Evolutionary conservation across 2,888 invertebrate genomes (phyloP), one percentile per base, ranked within the genome.

Genomic region (Campoletis raptor): DNA sequence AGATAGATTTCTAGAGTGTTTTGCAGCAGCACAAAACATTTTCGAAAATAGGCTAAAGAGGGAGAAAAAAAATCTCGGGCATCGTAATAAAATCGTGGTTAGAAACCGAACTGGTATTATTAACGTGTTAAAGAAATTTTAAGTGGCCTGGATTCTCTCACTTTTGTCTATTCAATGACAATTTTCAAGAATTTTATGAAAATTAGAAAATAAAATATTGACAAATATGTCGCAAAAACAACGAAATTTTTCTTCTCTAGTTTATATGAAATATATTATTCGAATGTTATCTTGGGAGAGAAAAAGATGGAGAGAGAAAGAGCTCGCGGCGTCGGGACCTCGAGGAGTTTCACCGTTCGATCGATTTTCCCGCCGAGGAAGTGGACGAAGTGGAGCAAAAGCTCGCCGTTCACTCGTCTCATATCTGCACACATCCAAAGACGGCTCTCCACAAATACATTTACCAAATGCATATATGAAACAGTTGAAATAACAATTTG

Each of bases 321-420:
- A 52, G 52, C 10, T 40, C 21, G n/a, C n/a, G n/a, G n/a, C n/a
- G 21, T 24, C 48, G 80, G 69, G 83, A 79, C 52, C 79, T 73
- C 72, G 84, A 84, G 61, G 73, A 76, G 80, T 84, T 76, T 61
- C 61, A 80, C 48, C 80, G 79, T 74, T 69, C 84, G 84, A 80
- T 80, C 80, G 80, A 80, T 83, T 70, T 66, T 78, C 78, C 72
- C 72, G 73, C 48, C 69, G 64, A 80, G 80, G 84, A 80, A 80
- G 84, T 74, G 84, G 61, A 74, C 80, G 80, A 84, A 84, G 84
- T 80, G 76, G 84, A 84, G 80, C 80, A 80, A 84, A 84, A 69
- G 70, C 79, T 80, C 84, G 45, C 61, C 30, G 57, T 61, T 76
- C 45, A 9, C 61, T 72, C 80, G 80, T 42, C 70, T 72, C 61